Base-by-base conservation (phyloP, 2,797 vertebrate species). In the Lophius americanus region DNA sequence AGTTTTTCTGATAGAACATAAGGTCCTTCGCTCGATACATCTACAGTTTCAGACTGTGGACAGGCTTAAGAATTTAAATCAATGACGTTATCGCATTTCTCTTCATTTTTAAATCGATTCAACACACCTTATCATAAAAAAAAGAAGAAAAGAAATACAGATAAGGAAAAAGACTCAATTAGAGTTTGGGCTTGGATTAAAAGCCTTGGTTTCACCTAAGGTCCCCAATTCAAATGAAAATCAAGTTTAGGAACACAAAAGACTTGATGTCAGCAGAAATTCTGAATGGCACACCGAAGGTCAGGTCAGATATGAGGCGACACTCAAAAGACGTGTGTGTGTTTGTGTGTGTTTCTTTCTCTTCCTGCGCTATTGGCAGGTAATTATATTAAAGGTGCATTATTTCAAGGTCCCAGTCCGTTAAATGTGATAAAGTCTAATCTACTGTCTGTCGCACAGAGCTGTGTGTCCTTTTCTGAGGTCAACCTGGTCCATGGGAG, bases 301-400 rank as follows among this genome's bases (percentile, higher is more conserved):
- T 92, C 70, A 79, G 77, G 76, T 69, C 83, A 86, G 85, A 92
- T 81, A 73, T 78, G 84, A 87, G 66, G 78, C 85, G 87, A 82
- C 83, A 88, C 70, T 89, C 51, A 72, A 84, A 86, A 89, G 84
- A 75, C 48, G 67, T 72, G 60, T 66, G 76, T 64, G 46, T 53
- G 49, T 38, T 4, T 61, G 74, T 56, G 54, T 67, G 48, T 53
- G 51, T 58, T 47, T 36, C 65, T 48, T 68, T 9, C 55, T 59
- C 65, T 50, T 63, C 76, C 52, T 63, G 71, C 60, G 74, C 76
- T 82, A 82, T 76, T 89, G 89, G 82, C 78, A 85, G 70, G 75
- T 92, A 93, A 92, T 92, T 90, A 86, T 82, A 68, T 88, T 86
- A 89, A 92, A 93, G 75, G 79, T 87, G 83, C 85, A 83, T 89